Conservation (phyloP, 2,888 invertebrate species). For the Macrosiphum euphorbiae region DNA sequence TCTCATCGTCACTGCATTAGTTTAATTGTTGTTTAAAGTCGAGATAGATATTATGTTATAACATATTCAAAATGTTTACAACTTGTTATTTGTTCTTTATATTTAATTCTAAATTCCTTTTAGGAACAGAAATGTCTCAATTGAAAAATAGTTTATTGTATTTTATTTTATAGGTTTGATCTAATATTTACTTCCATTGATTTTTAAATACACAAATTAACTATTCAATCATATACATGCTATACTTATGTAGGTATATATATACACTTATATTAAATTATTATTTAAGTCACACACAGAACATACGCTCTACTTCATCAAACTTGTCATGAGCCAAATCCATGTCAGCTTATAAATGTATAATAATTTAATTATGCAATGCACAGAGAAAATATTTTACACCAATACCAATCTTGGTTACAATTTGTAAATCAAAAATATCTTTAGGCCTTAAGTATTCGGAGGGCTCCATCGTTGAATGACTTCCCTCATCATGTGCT, state of each 20-base stretch:
- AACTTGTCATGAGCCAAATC: background rate
- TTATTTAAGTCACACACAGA: background rate
- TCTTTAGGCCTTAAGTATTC: background rate
- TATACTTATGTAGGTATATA: background rate
- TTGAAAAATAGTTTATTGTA: background rate
- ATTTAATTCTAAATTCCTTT: constrained; percentile 20
- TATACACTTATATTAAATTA: background rate
- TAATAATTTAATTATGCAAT: background rate
- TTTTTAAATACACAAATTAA: background rate
- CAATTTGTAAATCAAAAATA: background rate
- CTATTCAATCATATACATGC: background rate
- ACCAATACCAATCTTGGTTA: background rate
- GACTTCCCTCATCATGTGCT: too few relatives aligned
- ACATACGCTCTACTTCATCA: background rate
- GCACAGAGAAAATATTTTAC: background rate
- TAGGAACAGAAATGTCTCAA: background rate
- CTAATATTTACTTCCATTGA: background rate
- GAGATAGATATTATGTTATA: background rate
- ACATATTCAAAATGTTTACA: constrained; percentile 33
- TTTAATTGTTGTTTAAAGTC: constrained; percentile 56
- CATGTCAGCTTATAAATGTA: background rate
- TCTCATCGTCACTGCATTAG: constrained; percentile 53
- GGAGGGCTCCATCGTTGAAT: too few relatives aligned
- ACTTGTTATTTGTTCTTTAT: background rate
- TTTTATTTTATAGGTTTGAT: background rate